Evolutionary conservation across 2,888 invertebrate species (phyloP).

Genomic region (Oligia latruncula): DNA sequence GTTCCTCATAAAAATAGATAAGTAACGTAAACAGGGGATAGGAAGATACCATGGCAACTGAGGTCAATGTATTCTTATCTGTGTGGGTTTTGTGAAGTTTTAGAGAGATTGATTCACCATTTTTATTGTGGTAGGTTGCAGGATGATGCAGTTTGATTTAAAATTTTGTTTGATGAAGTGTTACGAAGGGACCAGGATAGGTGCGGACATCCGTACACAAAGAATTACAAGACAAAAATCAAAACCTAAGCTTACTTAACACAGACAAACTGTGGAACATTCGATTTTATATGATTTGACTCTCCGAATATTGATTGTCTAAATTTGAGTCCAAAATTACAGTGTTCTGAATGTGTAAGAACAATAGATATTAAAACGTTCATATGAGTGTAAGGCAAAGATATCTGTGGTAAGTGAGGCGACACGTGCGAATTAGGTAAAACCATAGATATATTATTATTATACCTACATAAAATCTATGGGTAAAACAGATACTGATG

Average conservation of each 20-base stretch:
- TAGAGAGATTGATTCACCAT: conserved; percentile 30
- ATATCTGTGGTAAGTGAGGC: background rate
- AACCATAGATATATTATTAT: background rate
- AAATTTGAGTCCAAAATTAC: background rate
- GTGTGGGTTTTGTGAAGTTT: conserved; percentile 26
- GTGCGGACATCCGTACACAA: too few species aligned
- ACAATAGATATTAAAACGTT: background rate
- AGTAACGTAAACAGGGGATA: conserved; percentile 65
- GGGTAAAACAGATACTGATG: conserved; percentile 8
- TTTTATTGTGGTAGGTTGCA: background rate
- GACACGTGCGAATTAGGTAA: background rate
- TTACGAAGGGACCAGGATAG: background rate
- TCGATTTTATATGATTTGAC: background rate
- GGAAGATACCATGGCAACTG: conserved; percentile 29
- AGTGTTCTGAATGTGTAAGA: background rate
- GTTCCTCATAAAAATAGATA: conserved; percentile 67
- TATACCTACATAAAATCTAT: background rate
- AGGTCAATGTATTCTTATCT: conserved; percentile 56
- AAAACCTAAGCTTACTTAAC: background rate
- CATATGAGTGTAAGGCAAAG: background rate
- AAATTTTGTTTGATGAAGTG: background rate
- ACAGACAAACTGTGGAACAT: background rate
- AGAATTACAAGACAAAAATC: background rate
- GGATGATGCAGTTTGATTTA: background rate
- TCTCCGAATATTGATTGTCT: background rate